phyloP scores from a whole-genome alignment of 2,113 vertebrate species.

The Strix aluco region DNA sequence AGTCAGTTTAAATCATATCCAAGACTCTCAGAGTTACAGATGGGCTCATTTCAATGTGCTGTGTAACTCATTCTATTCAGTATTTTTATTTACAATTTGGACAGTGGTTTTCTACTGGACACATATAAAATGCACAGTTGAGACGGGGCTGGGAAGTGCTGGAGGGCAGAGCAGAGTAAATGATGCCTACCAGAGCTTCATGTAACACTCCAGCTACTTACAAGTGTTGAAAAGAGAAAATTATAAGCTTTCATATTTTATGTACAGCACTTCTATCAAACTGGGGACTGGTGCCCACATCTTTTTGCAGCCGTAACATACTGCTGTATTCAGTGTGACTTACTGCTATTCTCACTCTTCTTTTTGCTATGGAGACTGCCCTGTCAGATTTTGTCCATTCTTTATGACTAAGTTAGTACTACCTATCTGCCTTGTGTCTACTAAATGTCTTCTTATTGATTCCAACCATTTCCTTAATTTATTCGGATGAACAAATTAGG shows the following conservation, averaged over 20 bases:
- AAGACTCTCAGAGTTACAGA: not conserved
- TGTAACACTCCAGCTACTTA: not conserved
- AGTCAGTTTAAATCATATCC: not conserved
- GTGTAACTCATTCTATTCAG: not conserved
- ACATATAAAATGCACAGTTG: not conserved
- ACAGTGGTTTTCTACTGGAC: not conserved
- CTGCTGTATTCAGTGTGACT: not conserved
- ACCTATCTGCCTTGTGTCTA: not conserved
- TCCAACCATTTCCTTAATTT: not conserved
- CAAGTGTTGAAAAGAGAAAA: slow-evolving; percentile 23
- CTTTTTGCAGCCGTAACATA: not conserved
- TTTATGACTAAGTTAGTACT: not conserved
- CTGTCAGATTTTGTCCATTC: not conserved
- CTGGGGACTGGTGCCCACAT: fast-evolving
- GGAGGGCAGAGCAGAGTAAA: not conserved
- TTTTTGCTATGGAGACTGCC: not conserved
- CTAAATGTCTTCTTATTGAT: not conserved
- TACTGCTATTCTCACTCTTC: not conserved
- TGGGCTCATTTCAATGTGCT: not conserved
- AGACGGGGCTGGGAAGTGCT: not conserved
- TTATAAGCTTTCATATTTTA: not conserved
- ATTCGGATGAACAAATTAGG: not conserved
- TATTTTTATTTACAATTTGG: not conserved
- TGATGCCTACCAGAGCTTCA: not conserved
- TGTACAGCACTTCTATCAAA: not conserved